Evolutionary conservation across 2,113 vertebrate species (phyloP).

Genomic region (Gymnorhina tibicen): DNA sequence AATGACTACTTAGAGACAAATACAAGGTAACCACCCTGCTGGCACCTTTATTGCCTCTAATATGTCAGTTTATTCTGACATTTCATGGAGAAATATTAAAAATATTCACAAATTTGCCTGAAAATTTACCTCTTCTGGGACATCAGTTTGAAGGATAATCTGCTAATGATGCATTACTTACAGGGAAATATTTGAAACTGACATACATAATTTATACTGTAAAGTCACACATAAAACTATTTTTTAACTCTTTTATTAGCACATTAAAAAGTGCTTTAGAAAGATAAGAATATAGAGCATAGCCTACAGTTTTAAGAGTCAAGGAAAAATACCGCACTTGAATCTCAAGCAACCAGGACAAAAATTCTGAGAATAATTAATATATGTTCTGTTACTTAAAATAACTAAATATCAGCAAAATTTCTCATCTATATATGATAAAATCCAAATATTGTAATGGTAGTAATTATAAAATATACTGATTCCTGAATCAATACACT

Average conservation of each 20-base stretch:
- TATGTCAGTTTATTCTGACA: neutral
- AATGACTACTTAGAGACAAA: neutral
- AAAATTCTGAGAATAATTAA: neutral
- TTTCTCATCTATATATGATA: neutral
- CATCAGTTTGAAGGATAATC: neutral
- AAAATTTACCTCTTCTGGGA: conserved; percentile 10
- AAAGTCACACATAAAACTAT: neutral
- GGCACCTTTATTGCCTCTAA: neutral
- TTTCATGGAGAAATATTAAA: neutral
- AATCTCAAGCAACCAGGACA: neutral
- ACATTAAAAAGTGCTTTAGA: neutral
- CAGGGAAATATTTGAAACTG: conserved; percentile 3
- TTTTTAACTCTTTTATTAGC: neutral
- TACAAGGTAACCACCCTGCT: neutral
- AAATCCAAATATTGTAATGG: neutral
- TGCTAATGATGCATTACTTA: conserved; percentile 18
- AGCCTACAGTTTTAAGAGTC: neutral
- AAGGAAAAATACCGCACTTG: neutral
- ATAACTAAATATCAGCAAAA: neutral
- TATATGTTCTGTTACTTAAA: neutral
- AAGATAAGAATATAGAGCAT: neutral
- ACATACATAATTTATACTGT: neutral
- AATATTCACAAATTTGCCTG: neutral
- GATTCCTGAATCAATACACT: neutral
- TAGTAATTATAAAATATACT: neutral